A percentile compares a stretch with the other conserved stretches of the same genome.
These are phyloP conservation scores for Drosophila asahinai DNA, from an alignment of 1,140 invertebrate species.

Conservation along the genomic window DNA sequence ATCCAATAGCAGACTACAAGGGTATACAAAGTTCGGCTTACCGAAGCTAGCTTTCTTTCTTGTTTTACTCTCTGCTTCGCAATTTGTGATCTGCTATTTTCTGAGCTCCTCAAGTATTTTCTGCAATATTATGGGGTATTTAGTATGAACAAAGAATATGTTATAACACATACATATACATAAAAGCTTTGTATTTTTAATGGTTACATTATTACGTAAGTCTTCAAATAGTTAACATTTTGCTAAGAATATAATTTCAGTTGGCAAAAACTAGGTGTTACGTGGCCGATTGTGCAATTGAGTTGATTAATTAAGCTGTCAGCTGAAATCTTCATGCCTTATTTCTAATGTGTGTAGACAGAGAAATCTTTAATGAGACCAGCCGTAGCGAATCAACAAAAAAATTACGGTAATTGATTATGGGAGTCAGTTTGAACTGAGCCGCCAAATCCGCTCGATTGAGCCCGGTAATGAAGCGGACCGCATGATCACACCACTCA, in stretches of 20 bases:
- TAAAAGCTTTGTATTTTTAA: not conserved
- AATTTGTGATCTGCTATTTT: slow-evolving; percentile 59
- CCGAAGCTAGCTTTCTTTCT: no score
- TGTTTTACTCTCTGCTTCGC: slow-evolving; percentile 10
- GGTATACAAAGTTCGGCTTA: no score
- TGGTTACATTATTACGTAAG: no score
- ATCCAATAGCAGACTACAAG: no score
- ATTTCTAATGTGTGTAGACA: slow-evolving; percentile 20
- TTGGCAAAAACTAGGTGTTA: not conserved
- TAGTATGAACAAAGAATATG: slow-evolving; percentile 11
- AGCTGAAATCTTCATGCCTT: not conserved
- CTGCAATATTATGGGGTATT: slow-evolving; percentile 25
- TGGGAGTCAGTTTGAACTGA: slow-evolving; percentile 41
- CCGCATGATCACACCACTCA: slow-evolving; percentile 42
- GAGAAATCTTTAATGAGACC: slow-evolving; percentile 21
- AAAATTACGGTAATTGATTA: slow-evolving; percentile 55
- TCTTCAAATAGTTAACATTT: no score
- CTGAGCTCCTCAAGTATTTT: slow-evolving; percentile 25
- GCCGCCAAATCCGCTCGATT: slow-evolving; percentile 29
- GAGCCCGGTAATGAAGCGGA: slow-evolving; percentile 21
- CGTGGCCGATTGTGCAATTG: not conserved
- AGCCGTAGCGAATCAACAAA: slow-evolving; percentile 36
- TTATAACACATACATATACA: not conserved
- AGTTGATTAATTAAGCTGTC: slow-evolving; percentile 5
- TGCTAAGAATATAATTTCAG: not conserved